These are phyloP conservation scores for Stenolophus ochropezus DNA, from an alignment of 2,888 invertebrate species.

Conservation along the genomic window DNA sequence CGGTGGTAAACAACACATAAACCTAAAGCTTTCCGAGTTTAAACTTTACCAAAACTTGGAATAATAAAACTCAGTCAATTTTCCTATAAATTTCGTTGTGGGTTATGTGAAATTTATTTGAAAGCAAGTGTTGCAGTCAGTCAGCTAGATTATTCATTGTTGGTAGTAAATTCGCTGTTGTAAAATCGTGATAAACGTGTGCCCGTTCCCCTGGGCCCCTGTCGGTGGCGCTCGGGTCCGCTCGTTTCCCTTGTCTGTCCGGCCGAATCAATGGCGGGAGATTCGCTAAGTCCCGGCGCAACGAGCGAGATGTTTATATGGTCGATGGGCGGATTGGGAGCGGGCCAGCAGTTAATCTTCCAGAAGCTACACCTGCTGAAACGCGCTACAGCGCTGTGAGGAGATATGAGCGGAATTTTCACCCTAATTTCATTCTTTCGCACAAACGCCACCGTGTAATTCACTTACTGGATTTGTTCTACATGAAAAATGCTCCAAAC, in stretches of 20 bases:
- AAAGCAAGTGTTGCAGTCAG: conserved; percentile 2
- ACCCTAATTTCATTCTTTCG: not conserved
- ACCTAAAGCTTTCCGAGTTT: conserved; percentile 5
- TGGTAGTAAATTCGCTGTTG: conserved; percentile 46
- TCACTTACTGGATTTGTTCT: no score
- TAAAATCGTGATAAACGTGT: conserved; percentile 53
- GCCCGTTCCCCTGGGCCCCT: conserved; percentile 7
- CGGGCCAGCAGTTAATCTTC: conserved; percentile 40
- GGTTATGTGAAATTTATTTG: conserved; percentile 27
- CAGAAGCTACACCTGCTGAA: no score
- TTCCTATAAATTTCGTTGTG: conserved; percentile 8
- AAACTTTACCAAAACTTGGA: conserved; percentile 4
- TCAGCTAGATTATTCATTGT: conserved; percentile 49
- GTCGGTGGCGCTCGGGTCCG: not conserved
- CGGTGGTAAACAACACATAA: conserved; percentile 13
- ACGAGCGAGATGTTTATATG: conserved; percentile 42
- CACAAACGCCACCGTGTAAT: no score
- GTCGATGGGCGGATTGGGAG: conserved; percentile 37
- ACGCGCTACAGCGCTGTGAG: no score
- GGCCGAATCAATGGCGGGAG: conserved; percentile 39
- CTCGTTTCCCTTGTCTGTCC: conserved; percentile 19
- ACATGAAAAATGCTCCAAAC: no score
- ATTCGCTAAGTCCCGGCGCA: conserved; percentile 39
- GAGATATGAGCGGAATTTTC: not conserved
- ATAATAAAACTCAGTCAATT: conserved; percentile 34